Percentiles rank a stretch among this genome's conserved stretches.
Conservation (phyloP, 2,888 invertebrate genomes). For the Eurytoma californica region DNA sequence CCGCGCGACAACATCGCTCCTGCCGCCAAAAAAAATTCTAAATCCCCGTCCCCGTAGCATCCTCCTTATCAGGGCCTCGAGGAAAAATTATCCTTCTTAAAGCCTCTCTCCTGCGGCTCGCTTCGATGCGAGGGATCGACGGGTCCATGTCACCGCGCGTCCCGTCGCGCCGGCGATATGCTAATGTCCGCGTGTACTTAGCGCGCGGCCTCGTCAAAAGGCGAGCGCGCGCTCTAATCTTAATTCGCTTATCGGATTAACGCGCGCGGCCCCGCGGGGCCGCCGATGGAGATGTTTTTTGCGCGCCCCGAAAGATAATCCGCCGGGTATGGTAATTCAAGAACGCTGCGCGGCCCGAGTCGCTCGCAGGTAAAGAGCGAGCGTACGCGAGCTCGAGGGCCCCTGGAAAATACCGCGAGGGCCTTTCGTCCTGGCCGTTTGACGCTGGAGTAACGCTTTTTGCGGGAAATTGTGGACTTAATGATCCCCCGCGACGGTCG, state of each 20-base stretch:
- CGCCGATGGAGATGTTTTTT: conserved; percentile 72
- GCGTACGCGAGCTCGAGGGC: neutral
- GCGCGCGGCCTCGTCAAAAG: conserved; percentile 68
- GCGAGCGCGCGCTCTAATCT: conserved; percentile 66
- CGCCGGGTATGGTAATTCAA: conserved; percentile 73
- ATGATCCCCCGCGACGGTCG: too few species aligned
- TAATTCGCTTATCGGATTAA: conserved; percentile 75
- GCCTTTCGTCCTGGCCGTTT: too few species aligned
- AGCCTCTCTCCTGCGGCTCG: neutral
- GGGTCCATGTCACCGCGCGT: conserved; percentile 63
- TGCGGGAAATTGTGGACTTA: too few species aligned
- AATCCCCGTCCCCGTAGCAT: too few species aligned
- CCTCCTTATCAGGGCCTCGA: neutral
- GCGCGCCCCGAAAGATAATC: conserved; percentile 69
- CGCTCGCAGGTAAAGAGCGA: neutral
- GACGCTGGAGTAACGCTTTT: too few species aligned
- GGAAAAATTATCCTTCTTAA: neutral
- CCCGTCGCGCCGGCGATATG: conserved; percentile 60
- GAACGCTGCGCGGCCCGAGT: conserved; percentile 54
- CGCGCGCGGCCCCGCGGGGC: conserved; percentile 57
- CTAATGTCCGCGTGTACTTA: conserved; percentile 67
- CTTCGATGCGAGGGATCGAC: conserved; percentile 24
- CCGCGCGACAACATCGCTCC: too few species aligned
- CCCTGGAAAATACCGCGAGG: too few species aligned
- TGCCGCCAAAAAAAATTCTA: too few species aligned